Percentiles rank a stretch among this genome's conserved stretches.
phyloP scores from a whole-genome alignment of 2,888 invertebrate genomes.

The Dolomedes plantarius region DNA sequence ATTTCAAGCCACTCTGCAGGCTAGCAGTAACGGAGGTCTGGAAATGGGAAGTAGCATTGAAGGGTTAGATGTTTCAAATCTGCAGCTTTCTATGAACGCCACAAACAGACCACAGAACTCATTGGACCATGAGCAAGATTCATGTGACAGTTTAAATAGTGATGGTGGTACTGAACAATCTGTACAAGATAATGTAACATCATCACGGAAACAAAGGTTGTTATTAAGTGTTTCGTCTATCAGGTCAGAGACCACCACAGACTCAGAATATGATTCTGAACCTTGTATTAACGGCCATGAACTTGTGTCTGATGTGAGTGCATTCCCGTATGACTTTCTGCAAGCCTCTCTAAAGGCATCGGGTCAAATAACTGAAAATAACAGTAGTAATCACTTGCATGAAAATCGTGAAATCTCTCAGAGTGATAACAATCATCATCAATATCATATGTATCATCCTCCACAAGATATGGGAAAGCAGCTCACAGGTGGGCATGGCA shows the following conservation, averaged over 20 bases:
- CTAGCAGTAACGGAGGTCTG: constrained; percentile 19
- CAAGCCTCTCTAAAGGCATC: constrained; percentile 52
- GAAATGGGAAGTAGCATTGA: constrained; percentile 30
- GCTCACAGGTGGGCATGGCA: constrained; percentile 38
- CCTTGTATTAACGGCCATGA: constrained; percentile 46
- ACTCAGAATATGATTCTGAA: constrained; percentile 74
- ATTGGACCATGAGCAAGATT: constrained; percentile 65
- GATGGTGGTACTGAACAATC: constrained; percentile 40
- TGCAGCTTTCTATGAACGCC: constrained; percentile 12
- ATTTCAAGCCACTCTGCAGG: constrained; percentile 35
- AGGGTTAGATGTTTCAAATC: constrained; percentile 24
- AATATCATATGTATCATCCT: constrained; percentile 30
- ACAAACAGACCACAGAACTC: constrained; percentile 21
- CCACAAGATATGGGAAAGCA: constrained; percentile 30
- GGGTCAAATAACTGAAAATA: constrained; percentile 24
- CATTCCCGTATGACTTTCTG: constrained; percentile 61
- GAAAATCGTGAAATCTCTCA: constrained; percentile 30
- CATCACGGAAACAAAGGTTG: constrained; percentile 75
- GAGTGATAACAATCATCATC: constrained; percentile 32
- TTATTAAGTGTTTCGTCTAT: constrained; percentile 74
- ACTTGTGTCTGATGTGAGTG: constrained; percentile 24
- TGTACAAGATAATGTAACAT: constrained; percentile 72
- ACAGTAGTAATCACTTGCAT: constrained; percentile 31
- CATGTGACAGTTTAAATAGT: constrained; percentile 64
- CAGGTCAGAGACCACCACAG: constrained; percentile 74